Percentiles rank a stretch among this genome's conserved stretches.
Conservation (phyloP, 2,797 vertebrate species). For the Thripadectes ignobilis region DNA sequence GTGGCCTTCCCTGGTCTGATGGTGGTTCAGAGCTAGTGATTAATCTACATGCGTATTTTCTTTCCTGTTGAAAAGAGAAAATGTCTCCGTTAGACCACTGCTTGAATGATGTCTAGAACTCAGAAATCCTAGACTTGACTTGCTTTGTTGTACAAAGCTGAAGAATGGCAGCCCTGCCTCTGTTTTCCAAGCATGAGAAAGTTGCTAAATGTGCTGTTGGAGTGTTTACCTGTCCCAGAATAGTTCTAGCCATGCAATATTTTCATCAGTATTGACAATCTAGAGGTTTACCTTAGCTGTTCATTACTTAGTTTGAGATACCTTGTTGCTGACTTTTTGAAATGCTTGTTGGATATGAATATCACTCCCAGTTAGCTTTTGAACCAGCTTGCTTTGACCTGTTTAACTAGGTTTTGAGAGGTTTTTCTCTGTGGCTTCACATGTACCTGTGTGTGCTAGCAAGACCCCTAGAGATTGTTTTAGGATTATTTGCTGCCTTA, state of each 20-base stretch:
- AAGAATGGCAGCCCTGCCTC: not conserved
- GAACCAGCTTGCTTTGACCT: not conserved
- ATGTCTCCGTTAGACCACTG: not conserved
- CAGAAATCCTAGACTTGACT: not conserved
- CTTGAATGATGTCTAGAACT: not conserved
- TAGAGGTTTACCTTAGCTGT: not conserved
- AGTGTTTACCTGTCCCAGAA: slow-evolving; percentile 8
- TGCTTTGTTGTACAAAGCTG: not conserved
- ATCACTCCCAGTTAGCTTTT: not conserved
- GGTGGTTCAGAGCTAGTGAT: not conserved
- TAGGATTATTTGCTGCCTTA: not conserved
- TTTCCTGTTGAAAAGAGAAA: not conserved
- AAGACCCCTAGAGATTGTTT: not conserved
- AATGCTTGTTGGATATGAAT: not conserved
- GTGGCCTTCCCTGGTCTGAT: not conserved
- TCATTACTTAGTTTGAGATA: not conserved
- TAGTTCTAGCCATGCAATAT: not conserved
- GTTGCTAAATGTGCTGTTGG: not conserved
- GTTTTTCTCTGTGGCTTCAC: not conserved
- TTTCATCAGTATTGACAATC: not conserved
- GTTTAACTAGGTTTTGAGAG: not conserved
- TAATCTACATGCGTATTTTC: not conserved
- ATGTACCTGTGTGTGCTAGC: not conserved
- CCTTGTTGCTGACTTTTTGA: not conserved
- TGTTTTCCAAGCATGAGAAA: not conserved